Conservation (phyloP, 2,797 vertebrate genomes). For the Chromobotia macracanthus region DNA sequence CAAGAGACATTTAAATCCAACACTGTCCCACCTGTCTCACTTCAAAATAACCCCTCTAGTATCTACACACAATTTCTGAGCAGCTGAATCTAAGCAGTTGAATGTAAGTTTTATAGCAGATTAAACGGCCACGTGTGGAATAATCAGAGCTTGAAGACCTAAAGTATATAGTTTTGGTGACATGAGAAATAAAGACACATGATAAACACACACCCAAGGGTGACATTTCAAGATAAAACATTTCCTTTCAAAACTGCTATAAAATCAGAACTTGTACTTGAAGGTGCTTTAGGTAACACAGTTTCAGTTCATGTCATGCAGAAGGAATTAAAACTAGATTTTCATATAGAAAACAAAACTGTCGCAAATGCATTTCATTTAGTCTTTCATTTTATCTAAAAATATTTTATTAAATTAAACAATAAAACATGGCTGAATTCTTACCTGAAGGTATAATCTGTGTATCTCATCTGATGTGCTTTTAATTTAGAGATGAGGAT, state of each 20-base stretch:
- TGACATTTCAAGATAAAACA: constrained; percentile 6
- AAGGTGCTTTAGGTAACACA: too few relatives aligned
- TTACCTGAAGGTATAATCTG: constrained; percentile 74
- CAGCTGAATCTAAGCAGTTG: too few relatives aligned
- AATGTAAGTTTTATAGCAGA: too few relatives aligned
- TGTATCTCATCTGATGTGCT: constrained; percentile 73
- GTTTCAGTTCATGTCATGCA: neutral
- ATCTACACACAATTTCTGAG: too few relatives aligned
- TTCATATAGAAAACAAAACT: neutral
- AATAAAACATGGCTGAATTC: neutral
- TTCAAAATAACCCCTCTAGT: neutral
- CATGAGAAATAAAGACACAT: too few relatives aligned
- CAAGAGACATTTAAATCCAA: constrained; percentile 1
- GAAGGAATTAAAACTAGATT: neutral
- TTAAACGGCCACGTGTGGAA: too few relatives aligned
- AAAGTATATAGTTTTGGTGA: neutral
- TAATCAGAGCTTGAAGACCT: constrained; percentile 2
- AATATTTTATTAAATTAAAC: too few relatives aligned
- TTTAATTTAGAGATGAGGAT: constrained; percentile 76
- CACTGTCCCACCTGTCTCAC: neutral
- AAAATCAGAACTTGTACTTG: constrained; percentile 21
- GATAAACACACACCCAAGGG: neutral
- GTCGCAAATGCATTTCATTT: neutral
- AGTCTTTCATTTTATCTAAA: neutral
- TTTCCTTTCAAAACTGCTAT: constrained; percentile 3